These are phyloP conservation scores for Sesamia inferens DNA, from an alignment of 2,888 invertebrate genomes.

Conservation along the genomic window DNA sequence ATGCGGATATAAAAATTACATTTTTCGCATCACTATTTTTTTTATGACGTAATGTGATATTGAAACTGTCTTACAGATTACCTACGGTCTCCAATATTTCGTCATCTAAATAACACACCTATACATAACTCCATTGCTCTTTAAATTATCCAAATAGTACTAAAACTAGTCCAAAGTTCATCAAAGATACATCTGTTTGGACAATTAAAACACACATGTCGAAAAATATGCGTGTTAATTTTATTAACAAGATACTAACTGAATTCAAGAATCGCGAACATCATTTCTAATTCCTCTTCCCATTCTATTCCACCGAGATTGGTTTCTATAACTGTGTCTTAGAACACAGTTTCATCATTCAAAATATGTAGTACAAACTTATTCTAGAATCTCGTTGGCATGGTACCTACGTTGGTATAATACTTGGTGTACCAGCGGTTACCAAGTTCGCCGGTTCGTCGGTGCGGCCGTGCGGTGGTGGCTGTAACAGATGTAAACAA, in stretches of 20 bases:
- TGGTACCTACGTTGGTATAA: conserved; percentile 69
- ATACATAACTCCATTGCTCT: neutral
- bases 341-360: conserved; percentile 10
- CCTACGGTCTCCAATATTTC: conserved; percentile 1
- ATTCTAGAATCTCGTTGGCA: conserved; percentile 48
- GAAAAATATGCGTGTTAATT: conserved; percentile 34
- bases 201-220: conserved; percentile 51
- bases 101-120: neutral
- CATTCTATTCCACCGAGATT: neutral
- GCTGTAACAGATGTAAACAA: conserved; percentile 89
- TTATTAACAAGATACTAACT: conserved; percentile 12
- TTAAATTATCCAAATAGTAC: neutral
- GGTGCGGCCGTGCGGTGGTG: conserved; percentile 76
- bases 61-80: conserved; percentile 6
- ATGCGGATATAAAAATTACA: conserved; percentile 40
- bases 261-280: conserved; percentile 12
- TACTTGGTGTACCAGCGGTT: conserved; percentile 83
- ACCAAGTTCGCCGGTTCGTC: conserved; percentile 80
- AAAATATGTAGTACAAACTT: conserved; percentile 32
- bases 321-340: neutral
- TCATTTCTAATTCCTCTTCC: conserved; percentile 17
- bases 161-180: conserved; percentile 38
- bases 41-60: conserved; percentile 35
- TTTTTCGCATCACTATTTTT: conserved; percentile 30
- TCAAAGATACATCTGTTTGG: conserved; percentile 43